Conservation (phyloP, 2,113 vertebrate genomes). For the Mola mola region DNA sequence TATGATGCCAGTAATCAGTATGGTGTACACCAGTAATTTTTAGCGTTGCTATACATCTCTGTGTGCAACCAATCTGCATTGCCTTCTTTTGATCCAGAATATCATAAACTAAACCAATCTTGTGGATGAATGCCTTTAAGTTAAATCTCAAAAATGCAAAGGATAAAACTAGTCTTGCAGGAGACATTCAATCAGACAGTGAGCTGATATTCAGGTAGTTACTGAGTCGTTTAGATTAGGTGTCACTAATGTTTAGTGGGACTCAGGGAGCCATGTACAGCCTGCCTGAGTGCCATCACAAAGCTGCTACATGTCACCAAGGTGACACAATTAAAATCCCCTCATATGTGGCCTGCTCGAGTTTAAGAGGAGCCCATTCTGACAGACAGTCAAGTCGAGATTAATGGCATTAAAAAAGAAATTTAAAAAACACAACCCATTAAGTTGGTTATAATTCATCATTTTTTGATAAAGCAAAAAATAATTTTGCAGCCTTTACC, state of each 20-base stretch:
- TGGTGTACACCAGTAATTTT: conserved; percentile 44
- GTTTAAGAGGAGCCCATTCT: conserved; percentile 16
- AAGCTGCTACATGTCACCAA: conserved; percentile 68
- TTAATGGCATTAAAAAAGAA: conserved; percentile 29
- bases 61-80: conserved; percentile 47
- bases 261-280: conserved; percentile 55
- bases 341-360: conserved; percentile 22
- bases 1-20: conserved; percentile 42
- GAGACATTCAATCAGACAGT: conserved; percentile 76
- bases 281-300: conserved; percentile 67
- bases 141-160: conserved; percentile 71
- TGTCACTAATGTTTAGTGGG: conserved; percentile 78
- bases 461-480: conserved; percentile 37
- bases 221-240: conserved; percentile 81
- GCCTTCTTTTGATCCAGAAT: conserved; percentile 48
- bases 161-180: conserved; percentile 74
- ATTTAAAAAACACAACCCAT: conserved; percentile 16
- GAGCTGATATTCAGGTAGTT: conserved; percentile 77
- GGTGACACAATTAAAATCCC: conserved; percentile 77
- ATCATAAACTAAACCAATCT: conserved; percentile 75
- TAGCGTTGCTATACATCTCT: conserved; percentile 9
- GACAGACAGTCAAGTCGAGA: conserved; percentile 9
- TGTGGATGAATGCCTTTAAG: conserved; percentile 76
- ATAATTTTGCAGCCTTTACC: conserved; percentile 21
- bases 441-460: conserved; percentile 46